phyloP scores from a whole-genome alignment of 2,113 vertebrate species.

The Rhizomys pruinosus region DNA sequence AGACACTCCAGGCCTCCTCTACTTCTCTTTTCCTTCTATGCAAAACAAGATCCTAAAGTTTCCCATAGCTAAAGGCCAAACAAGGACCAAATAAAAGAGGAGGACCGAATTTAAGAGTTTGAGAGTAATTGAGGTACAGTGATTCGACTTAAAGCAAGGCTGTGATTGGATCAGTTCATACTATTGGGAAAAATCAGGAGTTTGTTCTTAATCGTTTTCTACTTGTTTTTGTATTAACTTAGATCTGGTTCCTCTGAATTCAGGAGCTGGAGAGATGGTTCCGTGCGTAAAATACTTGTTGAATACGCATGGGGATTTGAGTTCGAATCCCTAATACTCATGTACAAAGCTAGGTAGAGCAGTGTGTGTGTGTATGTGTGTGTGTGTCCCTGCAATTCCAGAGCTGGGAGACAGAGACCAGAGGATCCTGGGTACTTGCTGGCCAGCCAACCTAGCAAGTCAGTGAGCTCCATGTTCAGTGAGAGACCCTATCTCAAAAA shows the following conservation, averaged over 20 bases:
- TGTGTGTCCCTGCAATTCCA: background rate
- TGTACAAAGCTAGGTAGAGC: too few species aligned
- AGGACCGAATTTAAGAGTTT: background rate
- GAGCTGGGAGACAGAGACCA: background rate
- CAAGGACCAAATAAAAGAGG: background rate
- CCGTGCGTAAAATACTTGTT: too few species aligned
- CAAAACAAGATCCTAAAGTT: background rate
- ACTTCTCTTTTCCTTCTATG: background rate
- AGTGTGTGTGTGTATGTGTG: background rate
- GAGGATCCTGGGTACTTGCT: too few species aligned
- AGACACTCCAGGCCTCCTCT: background rate
- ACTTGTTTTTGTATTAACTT: background rate
- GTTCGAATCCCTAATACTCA: background rate
- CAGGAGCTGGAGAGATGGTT: background rate
- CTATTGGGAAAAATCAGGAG: background rate
- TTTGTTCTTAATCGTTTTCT: background rate
- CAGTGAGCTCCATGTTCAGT: background rate
- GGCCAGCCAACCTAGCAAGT: background rate
- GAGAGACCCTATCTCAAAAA: background rate
- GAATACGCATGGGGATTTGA: background rate
- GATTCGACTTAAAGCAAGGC: constrained; percentile 17
- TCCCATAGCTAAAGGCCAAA: background rate
- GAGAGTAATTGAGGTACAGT: background rate
- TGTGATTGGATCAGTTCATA: background rate
- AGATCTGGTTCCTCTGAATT: background rate